A percentile compares a stretch with the other conserved stretches of the same genome.
phyloP scores from a whole-genome alignment of 2,113 vertebrate genomes.

The Petromus typicus region DNA sequence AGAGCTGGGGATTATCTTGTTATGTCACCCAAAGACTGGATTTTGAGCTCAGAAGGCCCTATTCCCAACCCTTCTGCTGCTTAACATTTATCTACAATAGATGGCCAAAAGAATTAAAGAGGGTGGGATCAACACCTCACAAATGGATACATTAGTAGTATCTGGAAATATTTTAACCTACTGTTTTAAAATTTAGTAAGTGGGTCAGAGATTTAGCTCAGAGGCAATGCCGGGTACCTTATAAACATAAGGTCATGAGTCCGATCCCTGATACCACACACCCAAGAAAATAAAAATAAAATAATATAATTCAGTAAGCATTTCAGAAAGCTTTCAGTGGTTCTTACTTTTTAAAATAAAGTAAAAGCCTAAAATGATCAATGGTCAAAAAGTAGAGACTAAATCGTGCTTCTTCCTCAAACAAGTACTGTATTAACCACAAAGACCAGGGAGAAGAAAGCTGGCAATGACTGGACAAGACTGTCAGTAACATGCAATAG shows the following conservation, averaged over 20 bases:
- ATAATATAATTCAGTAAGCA: neutral
- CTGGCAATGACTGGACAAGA: neutral
- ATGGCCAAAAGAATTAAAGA: neutral
- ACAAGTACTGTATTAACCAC: neutral
- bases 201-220: too few species aligned
- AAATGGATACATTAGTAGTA: neutral
- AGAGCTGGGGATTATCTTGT: neutral
- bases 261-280: too few species aligned
- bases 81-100: neutral
- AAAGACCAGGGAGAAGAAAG: neutral
- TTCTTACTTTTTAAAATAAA: neutral
- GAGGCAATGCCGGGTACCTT: too few species aligned
- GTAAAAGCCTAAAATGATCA: slow-evolving; percentile 30
- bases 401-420: slow-evolving; percentile 5
- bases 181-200: neutral
- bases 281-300: too few species aligned
- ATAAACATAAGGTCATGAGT: too few species aligned
- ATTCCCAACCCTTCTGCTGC: neutral
- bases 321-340: neutral
- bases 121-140: neutral
- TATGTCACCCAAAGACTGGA: neutral
- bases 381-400: neutral
- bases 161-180: neutral
- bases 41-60: neutral
- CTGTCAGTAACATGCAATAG: neutral